phyloP scores from a whole-genome alignment of 2,113 vertebrate genomes.

The Gorilla gorilla region DNA sequence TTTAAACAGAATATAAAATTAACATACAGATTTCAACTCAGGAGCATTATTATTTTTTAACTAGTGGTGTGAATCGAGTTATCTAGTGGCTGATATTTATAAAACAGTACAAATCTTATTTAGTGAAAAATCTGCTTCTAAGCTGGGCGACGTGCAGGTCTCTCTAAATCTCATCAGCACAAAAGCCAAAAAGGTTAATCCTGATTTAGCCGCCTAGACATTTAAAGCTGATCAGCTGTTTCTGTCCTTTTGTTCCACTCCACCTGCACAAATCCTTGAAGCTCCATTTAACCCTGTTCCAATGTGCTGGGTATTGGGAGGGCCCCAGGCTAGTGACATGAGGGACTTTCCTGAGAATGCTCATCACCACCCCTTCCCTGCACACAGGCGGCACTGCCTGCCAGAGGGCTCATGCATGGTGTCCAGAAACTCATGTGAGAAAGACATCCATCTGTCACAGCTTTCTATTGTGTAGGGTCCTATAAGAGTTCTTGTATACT shows the following conservation, averaged over 20 bases:
- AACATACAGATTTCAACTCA: slow-evolving; percentile 32
- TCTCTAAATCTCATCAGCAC: slow-evolving; percentile 72
- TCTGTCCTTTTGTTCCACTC: slow-evolving; percentile 64
- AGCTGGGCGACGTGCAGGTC: background rate
- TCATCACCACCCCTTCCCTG: background rate
- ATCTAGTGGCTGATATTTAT: slow-evolving; percentile 32
- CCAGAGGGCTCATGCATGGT: background rate
- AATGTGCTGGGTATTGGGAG: background rate
- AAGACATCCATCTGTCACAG: background rate
- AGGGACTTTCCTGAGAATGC: background rate
- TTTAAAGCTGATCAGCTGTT: slow-evolving; percentile 67
- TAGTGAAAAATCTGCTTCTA: slow-evolving; percentile 53
- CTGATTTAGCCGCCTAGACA: slow-evolving; percentile 59
- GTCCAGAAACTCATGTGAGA: background rate
- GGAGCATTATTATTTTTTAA: slow-evolving; percentile 45
- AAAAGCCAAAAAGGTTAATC: slow-evolving; percentile 74
- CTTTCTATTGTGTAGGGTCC: background rate
- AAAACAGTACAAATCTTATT: slow-evolving; percentile 64
- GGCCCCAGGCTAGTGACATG: slow-evolving; percentile 9
- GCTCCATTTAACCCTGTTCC: slow-evolving; percentile 14
- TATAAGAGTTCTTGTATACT: background rate
- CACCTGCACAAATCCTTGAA: slow-evolving; percentile 61
- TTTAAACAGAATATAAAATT: slow-evolving; percentile 54
- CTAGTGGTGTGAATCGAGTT: background rate
- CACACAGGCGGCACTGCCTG: background rate